Base-by-base conservation (phyloP, 2,888 invertebrate genomes). In the Xestoiulus laeticollis region DNA sequence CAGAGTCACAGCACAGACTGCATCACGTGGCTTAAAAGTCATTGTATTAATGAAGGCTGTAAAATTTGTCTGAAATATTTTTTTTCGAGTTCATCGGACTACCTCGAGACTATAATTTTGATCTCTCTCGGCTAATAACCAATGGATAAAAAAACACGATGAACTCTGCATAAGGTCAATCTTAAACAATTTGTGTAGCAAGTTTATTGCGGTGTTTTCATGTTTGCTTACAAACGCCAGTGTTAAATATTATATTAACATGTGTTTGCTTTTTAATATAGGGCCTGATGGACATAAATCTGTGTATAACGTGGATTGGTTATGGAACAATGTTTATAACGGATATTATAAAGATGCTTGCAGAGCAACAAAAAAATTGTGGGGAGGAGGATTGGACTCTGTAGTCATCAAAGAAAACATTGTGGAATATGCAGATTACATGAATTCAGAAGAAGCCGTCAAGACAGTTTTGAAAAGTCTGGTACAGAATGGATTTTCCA, bases 281-380 rank as follows among this genome's bases (percentile, higher is more conserved):
- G 87, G 87, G 87, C 87, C 87, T 22, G 87, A 87, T 85, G 87
- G 85, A 33, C 87, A 87, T 59, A 82, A 85, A 32, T 85, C 87
- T 26, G 53, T 83, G 43, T 87, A 87, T 26, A 85, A 85, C 85
- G 32, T 85, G 16, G 38, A 87, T 10, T 87, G 87, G 87, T 53
- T 87, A 43, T 68, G 33, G 53, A 48, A 87, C n/a, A 87, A 85
- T 59, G 85, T 53, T 4, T 87, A 87, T 38, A 83, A 38, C 30
- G 85, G 59, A 6, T 1, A 78, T 30, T 87, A 87, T 33, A 87
- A 85, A 59, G 85, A 85, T 14, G 85, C 33, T 19, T 83, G 85
- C 53, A 19, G 53, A n/a, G 33, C 84, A 10, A 44, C 30, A 48
- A 87, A 68, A 53, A 43, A 26, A 6, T 16, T 87, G 53, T 87